A percentile compares a stretch with the other conserved stretches of the same genome.
phyloP scores from a whole-genome alignment of 2,888 invertebrate genomes.

The Hesperia comma region DNA sequence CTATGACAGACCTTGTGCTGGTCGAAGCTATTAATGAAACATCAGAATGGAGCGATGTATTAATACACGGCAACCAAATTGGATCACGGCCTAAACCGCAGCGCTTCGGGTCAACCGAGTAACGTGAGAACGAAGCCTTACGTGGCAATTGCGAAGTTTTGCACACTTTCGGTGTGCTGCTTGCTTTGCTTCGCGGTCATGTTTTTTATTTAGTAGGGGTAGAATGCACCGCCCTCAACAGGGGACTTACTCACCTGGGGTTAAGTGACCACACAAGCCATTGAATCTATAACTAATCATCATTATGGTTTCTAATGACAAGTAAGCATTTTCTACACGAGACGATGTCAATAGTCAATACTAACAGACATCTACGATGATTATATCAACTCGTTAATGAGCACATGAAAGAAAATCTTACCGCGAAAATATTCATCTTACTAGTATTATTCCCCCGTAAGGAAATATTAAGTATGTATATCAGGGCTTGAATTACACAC shows the following conservation, averaged over 20 bases:
- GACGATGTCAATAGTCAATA: no score
- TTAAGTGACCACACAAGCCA: no score
- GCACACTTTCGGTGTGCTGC: slow-evolving; percentile 31
- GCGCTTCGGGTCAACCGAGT: slow-evolving; percentile 54
- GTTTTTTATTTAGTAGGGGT: not conserved
- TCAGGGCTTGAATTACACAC: not conserved
- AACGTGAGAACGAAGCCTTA: slow-evolving; percentile 65
- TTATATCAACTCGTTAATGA: not conserved
- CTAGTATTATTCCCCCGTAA: not conserved
- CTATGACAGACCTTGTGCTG: slow-evolving; percentile 19
- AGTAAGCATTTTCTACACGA: no score
- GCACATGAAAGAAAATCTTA: slow-evolving; percentile 3
- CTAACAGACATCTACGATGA: not conserved
- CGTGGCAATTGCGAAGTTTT: slow-evolving; percentile 53
- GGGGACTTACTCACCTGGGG: no score
- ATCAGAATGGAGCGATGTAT: slow-evolving; percentile 31
- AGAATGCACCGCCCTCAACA: no score
- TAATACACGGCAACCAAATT: slow-evolving; percentile 47
- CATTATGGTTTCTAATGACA: no score
- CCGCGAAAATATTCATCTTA: slow-evolving; percentile 3
- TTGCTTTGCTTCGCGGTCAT: slow-evolving; percentile 1
- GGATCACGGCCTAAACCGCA: slow-evolving; percentile 62
- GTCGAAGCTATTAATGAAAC: slow-evolving; percentile 22
- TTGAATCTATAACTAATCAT: no score
- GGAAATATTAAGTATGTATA: slow-evolving; percentile 1